A percentile compares a stretch with the other conserved stretches of the same genome.
These are phyloP conservation scores for Metellina segmentata DNA, from an alignment of 2,888 invertebrate species.

Conservation along the genomic window DNA sequence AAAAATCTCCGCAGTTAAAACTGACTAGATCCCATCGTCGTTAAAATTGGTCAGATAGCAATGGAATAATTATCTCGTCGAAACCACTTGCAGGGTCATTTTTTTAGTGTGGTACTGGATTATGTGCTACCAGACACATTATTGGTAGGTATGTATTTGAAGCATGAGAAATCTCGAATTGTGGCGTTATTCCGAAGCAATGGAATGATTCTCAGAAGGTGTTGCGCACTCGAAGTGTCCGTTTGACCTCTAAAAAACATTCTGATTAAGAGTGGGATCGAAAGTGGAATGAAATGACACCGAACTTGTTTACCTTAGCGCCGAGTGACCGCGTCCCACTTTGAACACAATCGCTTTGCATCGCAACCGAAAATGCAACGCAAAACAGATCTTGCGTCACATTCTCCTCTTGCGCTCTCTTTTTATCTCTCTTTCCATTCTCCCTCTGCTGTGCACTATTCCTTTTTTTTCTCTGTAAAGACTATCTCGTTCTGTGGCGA, in stretches of 20 bases:
- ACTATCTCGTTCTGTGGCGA: neutral
- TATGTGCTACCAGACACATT: neutral
- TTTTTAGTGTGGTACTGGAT: neutral
- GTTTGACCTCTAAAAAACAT: constrained; percentile 4
- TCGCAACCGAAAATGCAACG: neutral
- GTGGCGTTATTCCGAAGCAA: neutral
- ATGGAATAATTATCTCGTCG: too few relatives aligned
- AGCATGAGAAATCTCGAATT: neutral
- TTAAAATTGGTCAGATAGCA: too few relatives aligned
- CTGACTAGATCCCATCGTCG: too few relatives aligned
- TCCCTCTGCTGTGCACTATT: neutral
- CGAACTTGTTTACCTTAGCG: constrained; percentile 46
- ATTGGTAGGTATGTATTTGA: neutral
- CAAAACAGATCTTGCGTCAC: neutral
- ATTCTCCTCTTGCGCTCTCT: neutral
- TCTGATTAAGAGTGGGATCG: neutral
- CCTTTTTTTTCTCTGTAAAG: neutral
- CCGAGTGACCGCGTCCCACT: constrained; percentile 60
- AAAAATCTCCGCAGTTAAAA: too few relatives aligned
- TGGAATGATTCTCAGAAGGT: neutral
- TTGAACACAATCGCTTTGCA: constrained; percentile 8
- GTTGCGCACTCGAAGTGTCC: neutral
- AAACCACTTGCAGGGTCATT: neutral
- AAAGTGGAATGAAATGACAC: neutral
- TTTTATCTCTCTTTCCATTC: neutral